A percentile compares a stretch with the other conserved stretches of the same genome.
phyloP scores from a whole-genome alignment of 2,113 vertebrate genomes.

The Cyanocitta stelleri region DNA sequence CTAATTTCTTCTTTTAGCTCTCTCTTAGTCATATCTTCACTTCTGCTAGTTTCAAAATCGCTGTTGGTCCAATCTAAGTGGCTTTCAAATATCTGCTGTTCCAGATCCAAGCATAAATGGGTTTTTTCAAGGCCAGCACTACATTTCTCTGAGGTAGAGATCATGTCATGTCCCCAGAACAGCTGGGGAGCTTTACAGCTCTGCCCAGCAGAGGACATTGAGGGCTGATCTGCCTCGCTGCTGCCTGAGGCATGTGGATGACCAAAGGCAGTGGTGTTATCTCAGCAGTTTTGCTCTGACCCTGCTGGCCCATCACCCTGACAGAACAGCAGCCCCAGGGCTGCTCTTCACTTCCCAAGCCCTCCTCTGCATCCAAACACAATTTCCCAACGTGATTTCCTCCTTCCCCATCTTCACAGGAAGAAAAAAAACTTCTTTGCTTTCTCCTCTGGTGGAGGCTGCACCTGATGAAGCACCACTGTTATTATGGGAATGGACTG shows the following conservation, averaged over 20 bases:
- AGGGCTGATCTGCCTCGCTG: not conserved
- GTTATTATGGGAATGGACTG: conserved; percentile 13
- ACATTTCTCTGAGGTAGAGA: not conserved
- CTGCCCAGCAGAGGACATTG: not conserved
- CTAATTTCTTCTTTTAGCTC: not conserved
- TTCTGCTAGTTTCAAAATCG: not conserved
- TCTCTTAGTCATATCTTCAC: not conserved
- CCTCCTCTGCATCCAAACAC: not conserved
- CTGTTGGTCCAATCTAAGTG: not conserved
- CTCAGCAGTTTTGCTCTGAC: not conserved
- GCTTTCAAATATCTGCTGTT: not conserved
- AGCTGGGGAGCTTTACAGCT: not conserved
- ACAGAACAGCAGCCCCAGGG: not conserved
- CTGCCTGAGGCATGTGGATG: not conserved
- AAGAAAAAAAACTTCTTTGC: not conserved
- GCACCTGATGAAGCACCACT: not conserved
- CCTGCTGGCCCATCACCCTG: not conserved
- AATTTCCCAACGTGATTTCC: not conserved
- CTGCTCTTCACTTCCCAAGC: not conserved
- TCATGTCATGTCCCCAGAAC: not conserved
- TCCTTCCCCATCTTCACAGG: not conserved
- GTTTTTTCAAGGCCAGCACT: not conserved
- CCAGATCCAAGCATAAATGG: not conserved
- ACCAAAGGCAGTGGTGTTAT: not conserved
- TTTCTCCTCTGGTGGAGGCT: not conserved